These are phyloP conservation scores for Diarsia mendica DNA, from an alignment of 2,888 invertebrate genomes.

Conservation along the genomic window DNA sequence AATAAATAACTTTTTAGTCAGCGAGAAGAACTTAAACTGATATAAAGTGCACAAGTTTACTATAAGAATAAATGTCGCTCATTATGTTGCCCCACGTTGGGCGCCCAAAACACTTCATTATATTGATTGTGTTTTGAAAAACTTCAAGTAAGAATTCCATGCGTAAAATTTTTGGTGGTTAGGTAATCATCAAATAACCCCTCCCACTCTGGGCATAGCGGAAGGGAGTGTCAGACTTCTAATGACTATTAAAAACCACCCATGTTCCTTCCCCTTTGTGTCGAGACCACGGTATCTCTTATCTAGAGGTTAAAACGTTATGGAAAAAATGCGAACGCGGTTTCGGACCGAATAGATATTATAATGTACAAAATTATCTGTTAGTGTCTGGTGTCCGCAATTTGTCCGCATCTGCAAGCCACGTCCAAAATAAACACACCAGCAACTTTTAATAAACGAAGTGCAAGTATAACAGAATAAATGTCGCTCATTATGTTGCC, in stretches of 20 bases:
- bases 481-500: constrained; percentile 75
- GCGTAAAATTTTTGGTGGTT: too few relatives aligned
- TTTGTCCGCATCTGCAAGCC: not conserved
- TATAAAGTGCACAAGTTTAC: not conserved
- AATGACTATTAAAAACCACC: too few relatives aligned
- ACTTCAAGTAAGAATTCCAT: not conserved
- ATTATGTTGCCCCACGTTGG: constrained; percentile 74
- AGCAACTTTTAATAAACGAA: constrained; percentile 63
- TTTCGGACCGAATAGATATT: not conserved
- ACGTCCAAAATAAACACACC: constrained; percentile 17
- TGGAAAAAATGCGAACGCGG: not conserved
- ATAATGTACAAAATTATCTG: not conserved
- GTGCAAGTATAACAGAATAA: constrained; percentile 68
- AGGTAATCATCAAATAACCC: too few relatives aligned
- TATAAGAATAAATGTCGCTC: constrained; percentile 72
- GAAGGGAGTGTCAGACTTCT: too few relatives aligned
- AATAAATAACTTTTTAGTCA: not conserved
- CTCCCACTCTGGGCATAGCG: too few relatives aligned
- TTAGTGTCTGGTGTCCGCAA: not conserved
- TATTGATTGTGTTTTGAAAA: constrained; percentile 73
- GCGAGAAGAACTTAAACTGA: not conserved
- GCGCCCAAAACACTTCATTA: constrained; percentile 69
- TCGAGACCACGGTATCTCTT: too few relatives aligned
- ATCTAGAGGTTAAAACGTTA: not conserved
- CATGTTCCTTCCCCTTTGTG: too few relatives aligned